Percentiles rank a stretch among this genome's conserved stretches.
These are phyloP conservation scores for Athrips mouffetella DNA, from an alignment of 2,888 invertebrate species.

Conservation along the genomic window DNA sequence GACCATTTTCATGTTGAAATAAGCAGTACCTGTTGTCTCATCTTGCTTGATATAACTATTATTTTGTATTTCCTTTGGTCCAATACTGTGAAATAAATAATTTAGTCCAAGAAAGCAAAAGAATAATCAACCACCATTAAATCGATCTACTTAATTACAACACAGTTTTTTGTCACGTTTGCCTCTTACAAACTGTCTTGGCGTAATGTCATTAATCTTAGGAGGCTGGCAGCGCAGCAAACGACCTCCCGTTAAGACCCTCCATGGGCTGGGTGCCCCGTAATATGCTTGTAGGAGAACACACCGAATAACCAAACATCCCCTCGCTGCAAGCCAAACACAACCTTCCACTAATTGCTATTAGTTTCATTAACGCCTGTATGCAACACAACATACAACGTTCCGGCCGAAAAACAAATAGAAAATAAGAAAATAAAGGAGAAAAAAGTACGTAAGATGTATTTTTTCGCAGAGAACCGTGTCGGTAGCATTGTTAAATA, in stretches of 20 bases:
- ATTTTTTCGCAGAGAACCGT: constrained; percentile 68
- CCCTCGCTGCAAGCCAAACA: constrained; percentile 55
- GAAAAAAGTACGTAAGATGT: constrained; percentile 70
- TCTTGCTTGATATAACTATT: too few species aligned
- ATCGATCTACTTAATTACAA: constrained; percentile 56
- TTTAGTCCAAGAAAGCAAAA: too few species aligned
- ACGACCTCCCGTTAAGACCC: constrained; percentile 74
- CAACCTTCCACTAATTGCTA: constrained; percentile 65
- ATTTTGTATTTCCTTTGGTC: too few species aligned
- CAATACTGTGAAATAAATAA: too few species aligned
- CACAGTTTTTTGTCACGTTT: constrained; percentile 63
- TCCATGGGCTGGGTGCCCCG: constrained; percentile 64
- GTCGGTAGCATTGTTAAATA: constrained; percentile 75
- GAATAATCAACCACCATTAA: constrained; percentile 28
- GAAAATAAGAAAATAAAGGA: constrained; percentile 68
- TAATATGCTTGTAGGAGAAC: constrained; percentile 60
- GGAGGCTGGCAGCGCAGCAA: constrained; percentile 72
- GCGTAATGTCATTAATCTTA: constrained; percentile 74
- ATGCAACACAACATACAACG: constrained; percentile 42
- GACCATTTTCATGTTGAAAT: too few species aligned
- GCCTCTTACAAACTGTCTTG: constrained; percentile 68
- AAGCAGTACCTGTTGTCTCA: too few species aligned
- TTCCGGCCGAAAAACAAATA: constrained; percentile 45
- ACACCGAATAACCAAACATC: constrained; percentile 59
- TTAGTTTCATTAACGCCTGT: constrained; percentile 65